Conservation (phyloP, 1,140 invertebrate species). For the Pseudomyrmex gracilis region DNA sequence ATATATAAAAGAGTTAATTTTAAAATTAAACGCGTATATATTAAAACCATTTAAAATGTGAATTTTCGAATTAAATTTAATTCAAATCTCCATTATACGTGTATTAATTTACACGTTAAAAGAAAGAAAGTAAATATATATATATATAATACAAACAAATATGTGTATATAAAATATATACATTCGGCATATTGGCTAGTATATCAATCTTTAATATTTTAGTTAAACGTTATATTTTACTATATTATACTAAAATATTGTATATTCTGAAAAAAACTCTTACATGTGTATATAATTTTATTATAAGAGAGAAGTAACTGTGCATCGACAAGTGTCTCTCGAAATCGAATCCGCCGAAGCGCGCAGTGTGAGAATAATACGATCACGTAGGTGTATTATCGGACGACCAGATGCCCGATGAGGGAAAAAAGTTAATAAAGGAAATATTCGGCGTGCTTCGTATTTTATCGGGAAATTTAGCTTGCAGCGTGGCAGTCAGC, state of each 20-base stretch:
- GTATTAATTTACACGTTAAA: background rate
- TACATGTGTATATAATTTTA: slow-evolving; percentile 5
- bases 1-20: no score
- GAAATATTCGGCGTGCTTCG: slow-evolving; percentile 79
- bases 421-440: slow-evolving; percentile 81
- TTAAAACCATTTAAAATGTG: no score
- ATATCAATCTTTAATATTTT: no score
- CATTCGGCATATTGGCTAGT: no score
- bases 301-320: slow-evolving; percentile 4
- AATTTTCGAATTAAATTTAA: no score
- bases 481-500: slow-evolving; percentile 63
- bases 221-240: no score
- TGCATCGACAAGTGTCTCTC: slow-evolving; percentile 21
- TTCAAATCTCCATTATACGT: no score
- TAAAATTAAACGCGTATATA: no score
- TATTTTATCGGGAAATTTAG: slow-evolving; percentile 79
- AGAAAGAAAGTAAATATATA: slow-evolving; percentile 1
- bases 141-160: no score
- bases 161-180: no score
- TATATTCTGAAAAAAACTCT: background rate
- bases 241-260: no score
- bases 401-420: slow-evolving; percentile 67
- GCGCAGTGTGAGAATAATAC: slow-evolving; percentile 54
- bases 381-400: slow-evolving; percentile 63
- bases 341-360: slow-evolving; percentile 44